Evolutionary conservation across 1,140 invertebrate species (phyloP).

Genomic region (Sarcophaga peregrina): DNA sequence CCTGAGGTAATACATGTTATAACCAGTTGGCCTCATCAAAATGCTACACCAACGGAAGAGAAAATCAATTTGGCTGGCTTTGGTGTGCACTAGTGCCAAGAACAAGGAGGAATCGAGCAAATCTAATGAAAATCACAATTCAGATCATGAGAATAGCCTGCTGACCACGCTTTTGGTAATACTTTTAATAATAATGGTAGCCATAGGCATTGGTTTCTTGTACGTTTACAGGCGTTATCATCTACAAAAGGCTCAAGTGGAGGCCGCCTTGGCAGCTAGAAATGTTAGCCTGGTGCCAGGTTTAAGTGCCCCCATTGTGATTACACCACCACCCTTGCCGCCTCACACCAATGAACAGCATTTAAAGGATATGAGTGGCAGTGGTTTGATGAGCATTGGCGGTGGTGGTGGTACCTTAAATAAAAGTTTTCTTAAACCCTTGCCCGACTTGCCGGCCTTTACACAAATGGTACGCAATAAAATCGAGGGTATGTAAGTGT

Average conservation of each 20-base stretch:
- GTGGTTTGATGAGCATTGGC: not conserved
- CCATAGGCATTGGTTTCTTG: slow-evolving; percentile 53
- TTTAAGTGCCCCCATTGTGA: slow-evolving; percentile 48
- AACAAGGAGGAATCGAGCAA: not conserved
- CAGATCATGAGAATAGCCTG: slow-evolving; percentile 54
- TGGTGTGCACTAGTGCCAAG: not conserved
- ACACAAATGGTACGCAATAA: slow-evolving; percentile 48
- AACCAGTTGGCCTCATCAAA: slow-evolving; percentile 50
- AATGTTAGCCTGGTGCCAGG: slow-evolving; percentile 25
- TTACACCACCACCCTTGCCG: slow-evolving; percentile 30
- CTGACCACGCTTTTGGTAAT: slow-evolving; percentile 57
- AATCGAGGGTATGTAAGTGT: slow-evolving; percentile 66
- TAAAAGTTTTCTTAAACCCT: slow-evolving; percentile 56
- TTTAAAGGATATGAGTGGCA: slow-evolving; percentile 20
- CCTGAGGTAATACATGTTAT: slow-evolving; percentile 64
- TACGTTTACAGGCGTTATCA: slow-evolving; percentile 62
- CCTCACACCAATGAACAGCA: not conserved
- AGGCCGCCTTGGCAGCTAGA: slow-evolving; percentile 45
- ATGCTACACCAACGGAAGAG: slow-evolving; percentile 8
- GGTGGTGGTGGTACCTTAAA: slow-evolving; percentile 43
- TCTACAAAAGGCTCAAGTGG: slow-evolving; percentile 51
- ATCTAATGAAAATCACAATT: slow-evolving; percentile 28
- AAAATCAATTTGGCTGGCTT: slow-evolving; percentile 54
- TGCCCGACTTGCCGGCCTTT: slow-evolving; percentile 54
- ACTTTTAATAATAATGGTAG: slow-evolving; percentile 55